Conservation (phyloP, 2,797 vertebrate species). For the Netta rufina region DNA sequence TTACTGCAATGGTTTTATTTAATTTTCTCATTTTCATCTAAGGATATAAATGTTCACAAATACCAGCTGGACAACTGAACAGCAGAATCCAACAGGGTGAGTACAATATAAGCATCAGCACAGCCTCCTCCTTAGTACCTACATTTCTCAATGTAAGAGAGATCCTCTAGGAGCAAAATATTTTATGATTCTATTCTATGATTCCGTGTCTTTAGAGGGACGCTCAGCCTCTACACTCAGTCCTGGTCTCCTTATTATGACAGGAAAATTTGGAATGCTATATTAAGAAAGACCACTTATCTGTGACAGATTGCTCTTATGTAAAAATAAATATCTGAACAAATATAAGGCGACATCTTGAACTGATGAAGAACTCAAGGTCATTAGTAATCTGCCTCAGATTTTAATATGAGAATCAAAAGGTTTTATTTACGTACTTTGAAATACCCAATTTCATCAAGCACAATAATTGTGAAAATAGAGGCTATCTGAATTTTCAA, state of each 20-base stretch:
- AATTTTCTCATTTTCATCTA: not conserved
- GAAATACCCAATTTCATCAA: constrained; percentile 7
- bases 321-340: constrained; percentile 40
- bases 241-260: not conserved
- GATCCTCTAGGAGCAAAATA: not conserved
- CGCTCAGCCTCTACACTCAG: not conserved
- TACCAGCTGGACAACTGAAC: not conserved
- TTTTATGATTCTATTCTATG: too few species aligned
- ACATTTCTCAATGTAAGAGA: not conserved
- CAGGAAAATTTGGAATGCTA: not conserved
- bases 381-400: not conserved
- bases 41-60: not conserved
- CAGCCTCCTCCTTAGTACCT: not conserved
- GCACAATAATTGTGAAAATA: not conserved
- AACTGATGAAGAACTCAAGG: constrained; percentile 22
- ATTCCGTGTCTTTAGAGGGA: not conserved
- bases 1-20: not conserved
- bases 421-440: constrained; percentile 1
- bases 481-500: not conserved
- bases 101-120: not conserved
- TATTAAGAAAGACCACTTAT: not conserved
- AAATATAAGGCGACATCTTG: constrained; percentile 7
- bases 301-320: not conserved
- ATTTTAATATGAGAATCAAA: constrained; percentile 14
- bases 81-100: not conserved